Percentiles rank a stretch among this genome's conserved stretches.
phyloP scores from a whole-genome alignment of 2,888 invertebrate species.

The Cremastinae sp. region DNA sequence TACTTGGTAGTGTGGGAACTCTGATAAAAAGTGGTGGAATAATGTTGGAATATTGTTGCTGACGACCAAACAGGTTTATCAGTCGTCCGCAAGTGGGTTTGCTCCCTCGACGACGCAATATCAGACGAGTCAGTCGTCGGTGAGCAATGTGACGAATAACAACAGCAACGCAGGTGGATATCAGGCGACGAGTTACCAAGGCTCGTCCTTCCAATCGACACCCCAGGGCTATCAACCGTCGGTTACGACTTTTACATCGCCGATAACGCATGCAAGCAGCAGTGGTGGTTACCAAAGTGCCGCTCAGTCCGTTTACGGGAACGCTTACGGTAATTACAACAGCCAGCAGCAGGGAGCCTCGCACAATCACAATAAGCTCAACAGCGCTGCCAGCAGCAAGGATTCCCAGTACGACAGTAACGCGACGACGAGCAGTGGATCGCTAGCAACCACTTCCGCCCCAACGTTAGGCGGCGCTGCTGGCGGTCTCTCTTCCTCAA shows the following conservation, averaged over 20 bases:
- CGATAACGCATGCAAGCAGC: constrained; percentile 75
- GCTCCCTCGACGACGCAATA: constrained; percentile 77
- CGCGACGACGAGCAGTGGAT: constrained; percentile 75
- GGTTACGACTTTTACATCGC: constrained; percentile 76
- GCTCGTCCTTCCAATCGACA: constrained; percentile 76
- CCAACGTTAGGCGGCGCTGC: constrained; percentile 68
- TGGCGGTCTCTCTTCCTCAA: constrained; percentile 74
- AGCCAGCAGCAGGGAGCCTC: constrained; percentile 74
- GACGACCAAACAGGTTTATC: constrained; percentile 71
- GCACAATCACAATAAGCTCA: constrained; percentile 77
- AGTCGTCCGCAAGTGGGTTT: constrained; percentile 74
- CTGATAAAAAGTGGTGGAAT: constrained; percentile 6
- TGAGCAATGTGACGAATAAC: constrained; percentile 75
- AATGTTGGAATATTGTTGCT: neutral
- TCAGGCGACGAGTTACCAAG: constrained; percentile 76
- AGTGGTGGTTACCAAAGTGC: constrained; percentile 75
- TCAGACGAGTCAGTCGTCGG: constrained; percentile 73
- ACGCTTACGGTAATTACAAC: constrained; percentile 74
- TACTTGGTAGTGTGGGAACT: too few relatives aligned
- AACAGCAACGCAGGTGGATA: constrained; percentile 75
- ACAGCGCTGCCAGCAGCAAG: constrained; percentile 74
- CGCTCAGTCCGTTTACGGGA: constrained; percentile 76
- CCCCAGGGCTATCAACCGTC: constrained; percentile 78
- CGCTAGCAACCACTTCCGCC: constrained; percentile 75
- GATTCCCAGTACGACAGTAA: constrained; percentile 77